Conservation (phyloP, 2,888 invertebrate genomes). For the Dasypogon diadema region DNA sequence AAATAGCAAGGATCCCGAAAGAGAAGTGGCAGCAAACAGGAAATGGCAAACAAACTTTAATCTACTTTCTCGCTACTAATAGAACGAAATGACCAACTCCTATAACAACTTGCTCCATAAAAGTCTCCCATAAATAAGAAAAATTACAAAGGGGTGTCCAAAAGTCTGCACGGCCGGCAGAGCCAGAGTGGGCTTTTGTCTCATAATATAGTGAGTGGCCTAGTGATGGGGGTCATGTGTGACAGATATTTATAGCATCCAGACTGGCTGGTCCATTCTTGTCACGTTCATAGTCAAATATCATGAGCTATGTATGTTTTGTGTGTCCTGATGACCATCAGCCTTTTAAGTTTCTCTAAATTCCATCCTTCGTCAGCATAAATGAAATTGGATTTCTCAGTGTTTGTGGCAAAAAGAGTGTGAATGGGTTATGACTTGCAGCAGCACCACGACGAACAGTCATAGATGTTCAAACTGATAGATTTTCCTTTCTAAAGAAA, state of each 20-base stretch:
- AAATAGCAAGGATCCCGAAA: no score
- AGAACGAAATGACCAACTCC: constrained; percentile 54
- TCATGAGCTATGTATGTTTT: not conserved
- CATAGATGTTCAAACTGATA: no score
- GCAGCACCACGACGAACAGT: no score
- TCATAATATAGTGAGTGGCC: constrained; percentile 42
- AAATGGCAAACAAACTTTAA: constrained; percentile 45
- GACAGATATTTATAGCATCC: constrained; percentile 51
- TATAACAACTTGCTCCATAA: constrained; percentile 54
- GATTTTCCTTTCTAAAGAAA: no score
- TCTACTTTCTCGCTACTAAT: constrained; percentile 52
- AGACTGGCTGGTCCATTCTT: constrained; percentile 43
- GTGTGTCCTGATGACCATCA: not conserved
- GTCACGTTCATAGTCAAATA: constrained; percentile 54
- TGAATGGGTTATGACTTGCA: not conserved
- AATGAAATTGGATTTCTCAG: constrained; percentile 47
- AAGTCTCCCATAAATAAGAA: constrained; percentile 55
- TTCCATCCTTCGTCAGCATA: constrained; percentile 37
- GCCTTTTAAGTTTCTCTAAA: constrained; percentile 22
- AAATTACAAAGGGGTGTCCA: constrained; percentile 54
- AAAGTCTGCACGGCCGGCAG: not conserved
- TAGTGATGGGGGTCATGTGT: constrained; percentile 46
- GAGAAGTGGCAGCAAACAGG: not conserved
- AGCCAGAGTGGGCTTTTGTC: constrained; percentile 14
- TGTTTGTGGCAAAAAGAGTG: not conserved